Evolutionary conservation across 2,888 invertebrate species (phyloP).

Genomic region (Eupithecia insigniata): DNA sequence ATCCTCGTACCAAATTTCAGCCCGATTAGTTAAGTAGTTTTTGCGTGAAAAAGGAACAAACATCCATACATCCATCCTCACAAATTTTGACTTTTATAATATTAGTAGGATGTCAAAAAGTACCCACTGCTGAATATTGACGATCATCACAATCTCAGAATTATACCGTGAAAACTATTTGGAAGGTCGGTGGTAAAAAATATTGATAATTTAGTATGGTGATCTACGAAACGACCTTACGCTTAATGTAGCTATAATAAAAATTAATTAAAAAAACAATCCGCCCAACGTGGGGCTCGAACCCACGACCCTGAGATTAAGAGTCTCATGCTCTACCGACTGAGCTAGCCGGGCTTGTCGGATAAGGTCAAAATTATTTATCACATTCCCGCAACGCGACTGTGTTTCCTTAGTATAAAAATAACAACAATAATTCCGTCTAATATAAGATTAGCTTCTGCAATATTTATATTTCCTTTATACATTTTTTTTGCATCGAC

Average conservation of each 20-base stretch:
- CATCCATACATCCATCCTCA: no score
- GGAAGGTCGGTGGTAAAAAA: not conserved
- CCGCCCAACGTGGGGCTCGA: conserved; percentile 85
- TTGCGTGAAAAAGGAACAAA: no score
- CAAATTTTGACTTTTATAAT: no score
- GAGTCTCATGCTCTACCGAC: conserved; percentile 84
- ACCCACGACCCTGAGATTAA: conserved; percentile 86
- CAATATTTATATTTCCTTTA: no score
- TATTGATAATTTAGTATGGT: not conserved
- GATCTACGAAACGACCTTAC: not conserved
- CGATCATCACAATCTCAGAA: no score
- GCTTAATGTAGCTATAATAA: not conserved
- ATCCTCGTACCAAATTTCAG: no score
- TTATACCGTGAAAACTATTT: not conserved
- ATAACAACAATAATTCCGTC: not conserved
- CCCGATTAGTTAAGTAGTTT: no score
- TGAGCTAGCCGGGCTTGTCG: conserved; percentile 74
- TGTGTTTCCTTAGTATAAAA: not conserved
- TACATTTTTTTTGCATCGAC: no score
- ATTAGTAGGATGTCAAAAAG: no score
- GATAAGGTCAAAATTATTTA: not conserved
- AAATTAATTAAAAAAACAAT: not conserved
- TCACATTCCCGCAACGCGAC: not conserved
- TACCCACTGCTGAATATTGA: no score
- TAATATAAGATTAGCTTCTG: not conserved